Percentiles rank a stretch among this genome's conserved stretches.
These are phyloP conservation scores for Arremon aurantiirostris DNA, from an alignment of 2,797 vertebrate species.

Conservation along the genomic window DNA sequence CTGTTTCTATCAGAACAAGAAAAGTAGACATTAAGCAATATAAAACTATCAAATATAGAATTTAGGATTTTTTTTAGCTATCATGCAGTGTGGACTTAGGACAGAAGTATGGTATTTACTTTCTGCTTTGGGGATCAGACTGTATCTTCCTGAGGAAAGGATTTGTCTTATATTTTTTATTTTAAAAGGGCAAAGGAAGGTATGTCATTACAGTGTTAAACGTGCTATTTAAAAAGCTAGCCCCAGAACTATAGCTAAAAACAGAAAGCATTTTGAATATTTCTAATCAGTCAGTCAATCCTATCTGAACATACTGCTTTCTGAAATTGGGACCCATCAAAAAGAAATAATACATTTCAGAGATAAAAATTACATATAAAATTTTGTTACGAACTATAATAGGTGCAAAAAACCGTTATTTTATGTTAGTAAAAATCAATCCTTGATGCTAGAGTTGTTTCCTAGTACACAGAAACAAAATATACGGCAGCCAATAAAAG, in stretches of 20 bases:
- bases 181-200: conserved; percentile 50
- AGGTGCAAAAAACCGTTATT: conserved; percentile 45
- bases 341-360: conserved; percentile 53
- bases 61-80: neutral
- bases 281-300: conserved; percentile 43
- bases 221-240: conserved; percentile 19
- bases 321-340: conserved; percentile 43
- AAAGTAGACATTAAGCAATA: neutral
- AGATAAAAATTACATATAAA: conserved; percentile 45
- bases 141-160: neutral
- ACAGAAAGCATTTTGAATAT: conserved; percentile 25
- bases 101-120: neutral
- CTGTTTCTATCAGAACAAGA: neutral
- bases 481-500: conserved; percentile 52
- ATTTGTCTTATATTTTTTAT: neutral
- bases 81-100: neutral
- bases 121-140: conserved; percentile 23
- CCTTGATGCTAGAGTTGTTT: conserved; percentile 36
- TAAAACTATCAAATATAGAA: neutral
- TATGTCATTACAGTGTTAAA: conserved; percentile 31
- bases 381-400: conserved; percentile 37
- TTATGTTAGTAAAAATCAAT: conserved; percentile 55
- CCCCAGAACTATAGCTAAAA: conserved; percentile 29
- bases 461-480: conserved; percentile 63
- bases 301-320: conserved; percentile 17